Evolutionary conservation across 2,888 invertebrate species (phyloP), one percentile per base, ranked within the genome.

Genomic region (Anagyrus pseudococci): DNA sequence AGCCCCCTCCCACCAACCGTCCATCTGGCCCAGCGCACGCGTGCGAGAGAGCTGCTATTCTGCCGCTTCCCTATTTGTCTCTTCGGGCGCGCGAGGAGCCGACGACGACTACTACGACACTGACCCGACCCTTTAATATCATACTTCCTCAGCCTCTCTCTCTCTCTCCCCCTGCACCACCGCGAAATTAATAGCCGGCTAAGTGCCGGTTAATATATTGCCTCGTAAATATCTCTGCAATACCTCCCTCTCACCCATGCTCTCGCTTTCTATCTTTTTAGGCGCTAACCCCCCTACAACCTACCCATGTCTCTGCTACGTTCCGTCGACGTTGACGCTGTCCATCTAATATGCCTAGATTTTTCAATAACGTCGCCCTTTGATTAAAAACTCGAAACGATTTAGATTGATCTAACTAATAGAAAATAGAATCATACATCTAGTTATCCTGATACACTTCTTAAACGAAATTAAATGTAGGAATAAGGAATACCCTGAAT

Each of bases 201-300:
- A 80, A 80, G 79, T 80, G 80, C 76, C 77, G 79, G 78, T 79
- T 80, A 80, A 80, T 80, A 79, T 80, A 80, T 80, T 78, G 77
- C 80, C 78, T 79, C 80, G 79, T 80, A 80, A 80, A 80, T 80
- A 80, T 80, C 77, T 72, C 70, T 70, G 67, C 69, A 71, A 73
- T 74, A 75, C 74, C 75, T 29, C 10, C 75, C 73, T 67, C 67
- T n/a, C n/a, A n/a, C n/a, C n/a, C n/a, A n/a, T n/a, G n/a, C n/a
- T 69, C 67, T 71, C 68, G 67, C 61, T 69, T 66, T 41, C 15
- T 37, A 33, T 40, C 33, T 47, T 25, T n/a, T n/a, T n/a, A n/a
- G n/a, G n/a, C n/a, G n/a, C n/a, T n/a, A n/a, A n/a, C n/a, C n/a
- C n/a, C n/a, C n/a, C n/a, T n/a, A n/a, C n/a, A n/a, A n/a, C n/a